Percentiles rank a stretch among this genome's conserved stretches.
Conservation (phyloP, 2,797 vertebrate genomes). For the Schizopygopsis pylzovi region DNA sequence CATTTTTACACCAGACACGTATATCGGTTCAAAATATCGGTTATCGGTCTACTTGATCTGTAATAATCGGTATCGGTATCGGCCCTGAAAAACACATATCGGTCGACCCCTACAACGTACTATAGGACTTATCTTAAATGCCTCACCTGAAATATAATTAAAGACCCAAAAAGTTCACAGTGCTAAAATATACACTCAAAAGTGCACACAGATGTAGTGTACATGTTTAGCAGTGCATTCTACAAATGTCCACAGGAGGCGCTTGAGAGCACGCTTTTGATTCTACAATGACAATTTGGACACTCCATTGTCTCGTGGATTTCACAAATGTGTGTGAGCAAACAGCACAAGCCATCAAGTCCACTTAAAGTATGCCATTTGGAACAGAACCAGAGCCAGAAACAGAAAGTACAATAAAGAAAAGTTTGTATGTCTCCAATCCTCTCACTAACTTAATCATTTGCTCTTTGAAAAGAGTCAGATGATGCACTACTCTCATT, state of each 20-base stretch:
- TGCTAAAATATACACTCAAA: background rate
- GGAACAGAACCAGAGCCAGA: background rate
- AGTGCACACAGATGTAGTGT: background rate
- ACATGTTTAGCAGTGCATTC: background rate
- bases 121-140: background rate
- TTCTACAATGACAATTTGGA: background rate
- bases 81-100: too few relatives aligned
- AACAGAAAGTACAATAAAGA: background rate
- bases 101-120: too few relatives aligned
- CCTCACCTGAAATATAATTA: background rate
- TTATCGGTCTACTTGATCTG: too few relatives aligned
- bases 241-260: background rate
- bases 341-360: background rate
- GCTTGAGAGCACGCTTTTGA: background rate
- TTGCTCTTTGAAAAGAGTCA: background rate
- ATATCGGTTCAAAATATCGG: too few relatives aligned
- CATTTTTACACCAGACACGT: too few relatives aligned
- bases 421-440: background rate
- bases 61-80: too few relatives aligned
- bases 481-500: slow-evolving; percentile 35
- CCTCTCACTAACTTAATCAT: slow-evolving; percentile 9
- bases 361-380: background rate
- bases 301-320: background rate
- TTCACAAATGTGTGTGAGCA: background rate
- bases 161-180: background rate